These are phyloP conservation scores for Pteronotus mesoamericanus DNA, from an alignment of 2,797 vertebrate genomes.

Conservation along the genomic window DNA sequence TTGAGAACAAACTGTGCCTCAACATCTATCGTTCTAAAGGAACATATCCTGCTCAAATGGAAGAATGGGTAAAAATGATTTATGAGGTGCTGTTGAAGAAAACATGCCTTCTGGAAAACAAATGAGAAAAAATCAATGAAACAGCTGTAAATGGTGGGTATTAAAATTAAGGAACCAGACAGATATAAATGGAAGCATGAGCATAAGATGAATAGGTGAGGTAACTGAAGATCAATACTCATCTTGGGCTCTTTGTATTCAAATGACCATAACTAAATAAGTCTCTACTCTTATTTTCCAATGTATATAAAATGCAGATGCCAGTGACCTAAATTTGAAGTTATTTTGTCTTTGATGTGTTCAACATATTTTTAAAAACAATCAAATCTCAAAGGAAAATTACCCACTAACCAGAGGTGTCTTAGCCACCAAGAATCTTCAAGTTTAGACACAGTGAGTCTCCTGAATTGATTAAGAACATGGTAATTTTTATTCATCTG, in stretches of 20 bases:
- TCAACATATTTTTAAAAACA: background rate
- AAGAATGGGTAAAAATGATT: conserved; percentile 20
- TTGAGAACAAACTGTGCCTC: conserved; percentile 43
- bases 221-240: background rate
- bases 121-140: conserved; percentile 41
- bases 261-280: background rate
- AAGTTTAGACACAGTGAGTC: background rate
- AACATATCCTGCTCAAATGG: conserved; percentile 9
- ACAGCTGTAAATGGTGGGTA: conserved; percentile 36
- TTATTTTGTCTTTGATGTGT: background rate
- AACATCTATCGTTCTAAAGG: conserved; percentile 26
- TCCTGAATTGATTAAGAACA: background rate
- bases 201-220: background rate
- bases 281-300: background rate
- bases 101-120: conserved; percentile 40
- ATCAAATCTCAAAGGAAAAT: background rate
- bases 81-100: conserved; percentile 48
- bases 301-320: background rate
- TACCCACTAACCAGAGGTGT: background rate
- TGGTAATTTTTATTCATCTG: background rate
- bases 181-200: background rate
- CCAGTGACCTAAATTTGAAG: background rate
- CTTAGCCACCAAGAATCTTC: background rate
- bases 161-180: conserved; percentile 36
- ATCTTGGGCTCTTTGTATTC: background rate